Conservation (phyloP, 2,113 vertebrate genomes). For the Protobothrops mucrosquamatus region DNA sequence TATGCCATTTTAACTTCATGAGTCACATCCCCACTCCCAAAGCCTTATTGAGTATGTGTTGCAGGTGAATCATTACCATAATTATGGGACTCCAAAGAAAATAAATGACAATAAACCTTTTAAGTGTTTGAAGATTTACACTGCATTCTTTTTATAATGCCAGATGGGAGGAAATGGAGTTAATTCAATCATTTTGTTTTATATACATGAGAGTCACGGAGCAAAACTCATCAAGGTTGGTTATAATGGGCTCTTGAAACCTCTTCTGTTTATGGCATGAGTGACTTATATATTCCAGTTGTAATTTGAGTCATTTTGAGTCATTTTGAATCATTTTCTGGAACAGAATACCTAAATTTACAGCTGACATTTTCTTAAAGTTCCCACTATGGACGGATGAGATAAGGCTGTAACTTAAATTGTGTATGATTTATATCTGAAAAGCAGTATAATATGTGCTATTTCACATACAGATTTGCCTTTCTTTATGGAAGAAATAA, state of each 20-base stretch:
- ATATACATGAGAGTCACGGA: not conserved
- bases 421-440: constrained; percentile 32
- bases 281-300: constrained; percentile 34
- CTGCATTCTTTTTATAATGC: constrained; percentile 4
- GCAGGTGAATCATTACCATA: constrained; percentile 18
- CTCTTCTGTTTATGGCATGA: constrained; percentile 3
- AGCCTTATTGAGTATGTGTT: not conserved
- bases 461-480: constrained; percentile 25
- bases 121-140: constrained; percentile 10
- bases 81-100: constrained; percentile 24
- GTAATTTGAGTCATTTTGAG: constrained; percentile 17
- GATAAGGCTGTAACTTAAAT: constrained; percentile 41
- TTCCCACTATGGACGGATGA: constrained; percentile 35
- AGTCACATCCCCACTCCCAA: not conserved
- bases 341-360: constrained; percentile 29
- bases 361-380: constrained; percentile 10
- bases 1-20: constrained; percentile 11
- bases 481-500: constrained; percentile 9
- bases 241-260: constrained; percentile 21
- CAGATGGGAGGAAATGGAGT: constrained; percentile 4
- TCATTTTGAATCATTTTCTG: constrained; percentile 10
- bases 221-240: not conserved
- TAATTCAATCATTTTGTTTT: not conserved
- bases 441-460: constrained; percentile 1
- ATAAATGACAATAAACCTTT: constrained; percentile 4